Conservation (phyloP, 2,888 invertebrate genomes). For the Philonicus albiceps region DNA sequence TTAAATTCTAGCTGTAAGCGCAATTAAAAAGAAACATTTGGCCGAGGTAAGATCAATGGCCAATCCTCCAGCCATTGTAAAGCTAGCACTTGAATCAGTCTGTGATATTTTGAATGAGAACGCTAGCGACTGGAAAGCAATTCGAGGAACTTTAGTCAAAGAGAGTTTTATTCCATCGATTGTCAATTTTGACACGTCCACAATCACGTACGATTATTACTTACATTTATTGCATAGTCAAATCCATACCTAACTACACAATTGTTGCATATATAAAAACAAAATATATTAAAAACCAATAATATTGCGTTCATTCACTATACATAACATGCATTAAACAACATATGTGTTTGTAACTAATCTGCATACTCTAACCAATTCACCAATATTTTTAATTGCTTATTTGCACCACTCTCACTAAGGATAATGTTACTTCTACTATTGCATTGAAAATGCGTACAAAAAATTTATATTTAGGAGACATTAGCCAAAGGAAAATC, state of each 20-base stretch:
- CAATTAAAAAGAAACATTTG: slow-evolving; percentile 95
- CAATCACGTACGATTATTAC: slow-evolving; percentile 76
- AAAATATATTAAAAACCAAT: slow-evolving; percentile 25
- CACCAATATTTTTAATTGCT: background rate
- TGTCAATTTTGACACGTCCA: slow-evolving; percentile 93
- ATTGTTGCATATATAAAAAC: background rate
- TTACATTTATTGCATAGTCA: background rate
- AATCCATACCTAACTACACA: slow-evolving; percentile 16
- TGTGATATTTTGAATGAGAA: slow-evolving; percentile 91
- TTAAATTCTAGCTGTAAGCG: slow-evolving; percentile 78
- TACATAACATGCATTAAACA: slow-evolving; percentile 11
- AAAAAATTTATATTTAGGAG: background rate
- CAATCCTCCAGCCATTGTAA: slow-evolving; percentile 91
- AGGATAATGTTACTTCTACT: background rate
- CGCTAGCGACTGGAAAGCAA: slow-evolving; percentile 92
- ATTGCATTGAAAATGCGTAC: background rate
- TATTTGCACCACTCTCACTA: background rate
- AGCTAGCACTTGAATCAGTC: slow-evolving; percentile 93
- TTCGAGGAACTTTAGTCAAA: slow-evolving; percentile 88
- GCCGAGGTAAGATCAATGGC: slow-evolving; percentile 95
- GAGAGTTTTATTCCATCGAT: slow-evolving; percentile 95
- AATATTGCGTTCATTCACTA: background rate
- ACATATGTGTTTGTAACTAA: slow-evolving; percentile 33
- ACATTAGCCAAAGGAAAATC: background rate
- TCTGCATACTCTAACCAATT: slow-evolving; percentile 1